Evolutionary conservation across 1,140 invertebrate genomes (phyloP).

Genomic region (Acromyrmex charruanus): DNA sequence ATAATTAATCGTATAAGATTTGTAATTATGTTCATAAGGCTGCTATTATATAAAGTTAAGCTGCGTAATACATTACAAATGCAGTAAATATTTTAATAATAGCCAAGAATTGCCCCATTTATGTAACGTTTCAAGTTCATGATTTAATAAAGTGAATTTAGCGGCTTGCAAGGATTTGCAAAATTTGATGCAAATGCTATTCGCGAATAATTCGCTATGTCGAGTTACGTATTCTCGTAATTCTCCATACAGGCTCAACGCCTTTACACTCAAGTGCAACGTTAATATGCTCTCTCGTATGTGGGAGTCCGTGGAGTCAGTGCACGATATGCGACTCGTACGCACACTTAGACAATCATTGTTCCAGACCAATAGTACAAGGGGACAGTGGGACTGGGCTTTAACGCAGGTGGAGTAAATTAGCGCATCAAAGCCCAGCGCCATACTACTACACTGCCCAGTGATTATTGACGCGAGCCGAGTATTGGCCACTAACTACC

Average conservation of each 20-base stretch:
- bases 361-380: conserved; percentile 67
- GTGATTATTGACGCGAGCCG: conserved; percentile 83
- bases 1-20: not conserved
- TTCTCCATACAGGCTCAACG: conserved; percentile 18
- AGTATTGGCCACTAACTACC: conserved; percentile 84
- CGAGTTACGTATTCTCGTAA: conserved; percentile 18
- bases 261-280: conserved; percentile 30
- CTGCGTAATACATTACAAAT: conserved; percentile 5
- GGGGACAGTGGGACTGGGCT: conserved; percentile 64
- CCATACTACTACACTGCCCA: conserved; percentile 75
- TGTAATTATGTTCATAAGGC: conserved; percentile 12
- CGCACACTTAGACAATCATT: conserved; percentile 73
- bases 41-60: not conserved
- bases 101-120: conserved; percentile 1
- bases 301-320: conserved; percentile 24
- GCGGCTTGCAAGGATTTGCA: conserved; percentile 2
- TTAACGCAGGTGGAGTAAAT: conserved; percentile 81
- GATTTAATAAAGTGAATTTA: conserved; percentile 37
- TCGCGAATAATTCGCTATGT: conserved; percentile 37
- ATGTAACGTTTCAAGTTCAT: not conserved
- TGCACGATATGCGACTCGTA: conserved; percentile 46
- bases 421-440: conserved; percentile 82
- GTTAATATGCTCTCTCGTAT: conserved; percentile 67
- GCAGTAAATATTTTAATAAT: conserved; percentile 36
- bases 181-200: conserved; percentile 44